phyloP scores from a whole-genome alignment of 1,140 invertebrate species.

The Matsumurasca onukii region DNA sequence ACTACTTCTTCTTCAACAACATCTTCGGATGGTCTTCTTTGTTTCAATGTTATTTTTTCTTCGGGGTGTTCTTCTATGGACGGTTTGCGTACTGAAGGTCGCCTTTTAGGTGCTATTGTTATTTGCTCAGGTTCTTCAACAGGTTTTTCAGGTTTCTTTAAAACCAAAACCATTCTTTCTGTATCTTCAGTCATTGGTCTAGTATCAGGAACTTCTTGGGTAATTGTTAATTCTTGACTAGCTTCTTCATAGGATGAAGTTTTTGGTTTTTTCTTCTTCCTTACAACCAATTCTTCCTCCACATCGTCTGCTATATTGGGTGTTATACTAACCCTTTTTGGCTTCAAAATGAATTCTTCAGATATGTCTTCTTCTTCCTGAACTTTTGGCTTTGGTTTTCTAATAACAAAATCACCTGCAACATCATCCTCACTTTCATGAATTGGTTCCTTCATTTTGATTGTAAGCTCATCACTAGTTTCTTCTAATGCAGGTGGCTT shows the following conservation, averaged over 20 bases:
- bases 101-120: conserved; percentile 29
- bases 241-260: conserved; percentile 46
- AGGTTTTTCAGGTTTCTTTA: conserved; percentile 42
- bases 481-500: conserved; percentile 45
- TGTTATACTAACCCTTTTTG: not conserved
- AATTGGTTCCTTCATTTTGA: conserved; percentile 42
- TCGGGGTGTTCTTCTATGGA: conserved; percentile 40
- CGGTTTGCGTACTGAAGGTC: conserved; percentile 23
- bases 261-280: conserved; percentile 49
- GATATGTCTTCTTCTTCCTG: conserved; percentile 32
- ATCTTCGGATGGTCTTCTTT: conserved; percentile 38
- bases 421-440: conserved; percentile 47
- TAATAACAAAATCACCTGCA: conserved; percentile 50
- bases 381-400: conserved; percentile 32
- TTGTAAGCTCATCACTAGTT: conserved; percentile 49
- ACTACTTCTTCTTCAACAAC: conserved; percentile 32
- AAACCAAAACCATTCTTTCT: conserved; percentile 34
- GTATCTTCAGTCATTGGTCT: conserved; percentile 28
- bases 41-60: conserved; percentile 52
- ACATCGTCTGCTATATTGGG: conserved; percentile 19
- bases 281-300: conserved; percentile 37
- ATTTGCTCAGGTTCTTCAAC: conserved; percentile 45
- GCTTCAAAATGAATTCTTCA: conserved; percentile 40
- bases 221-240: conserved; percentile 49
- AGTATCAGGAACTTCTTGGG: conserved; percentile 49